Conservation (phyloP, 2,888 invertebrate species). For the Parelbella ahira region DNA sequence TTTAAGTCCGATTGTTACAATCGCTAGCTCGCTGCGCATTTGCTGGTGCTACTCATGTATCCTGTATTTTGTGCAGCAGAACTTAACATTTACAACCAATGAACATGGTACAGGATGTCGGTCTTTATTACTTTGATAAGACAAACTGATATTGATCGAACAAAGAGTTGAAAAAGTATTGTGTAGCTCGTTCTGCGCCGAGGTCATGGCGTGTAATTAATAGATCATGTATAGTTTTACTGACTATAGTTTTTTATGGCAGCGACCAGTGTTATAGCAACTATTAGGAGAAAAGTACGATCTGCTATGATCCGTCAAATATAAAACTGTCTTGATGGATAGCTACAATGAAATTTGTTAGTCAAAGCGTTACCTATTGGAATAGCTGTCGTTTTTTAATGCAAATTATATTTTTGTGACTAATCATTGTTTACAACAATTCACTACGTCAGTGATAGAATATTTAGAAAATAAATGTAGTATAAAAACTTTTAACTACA, state of each 20-base stretch:
- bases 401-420: too few species aligned
- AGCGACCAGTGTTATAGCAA: conserved; percentile 12
- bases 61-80: conserved; percentile 28
- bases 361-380: too few species aligned
- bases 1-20: conserved; percentile 50
- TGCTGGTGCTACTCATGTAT: conserved; percentile 39
- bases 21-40: conserved; percentile 60
- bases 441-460: too few species aligned
- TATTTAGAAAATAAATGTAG: too few species aligned
- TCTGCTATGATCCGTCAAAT: too few species aligned
- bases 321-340: too few species aligned
- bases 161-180: conserved; percentile 2
- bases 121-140: conserved; percentile 6
- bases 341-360: too few species aligned
- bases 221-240: conserved; percentile 30
- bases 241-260: too few species aligned
- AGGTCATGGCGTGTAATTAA: conserved; percentile 54
- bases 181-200: conserved; percentile 35
- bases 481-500: too few species aligned
- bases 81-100: not conserved
- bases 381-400: too few species aligned
- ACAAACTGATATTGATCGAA: not conserved
- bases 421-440: too few species aligned
- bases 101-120: not conserved
- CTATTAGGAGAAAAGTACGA: conserved; percentile 1